Percentiles rank a stretch among this genome's conserved stretches.
phyloP scores from a whole-genome alignment of 2,797 vertebrate genomes.

The Gadopsis bispinosus region DNA sequence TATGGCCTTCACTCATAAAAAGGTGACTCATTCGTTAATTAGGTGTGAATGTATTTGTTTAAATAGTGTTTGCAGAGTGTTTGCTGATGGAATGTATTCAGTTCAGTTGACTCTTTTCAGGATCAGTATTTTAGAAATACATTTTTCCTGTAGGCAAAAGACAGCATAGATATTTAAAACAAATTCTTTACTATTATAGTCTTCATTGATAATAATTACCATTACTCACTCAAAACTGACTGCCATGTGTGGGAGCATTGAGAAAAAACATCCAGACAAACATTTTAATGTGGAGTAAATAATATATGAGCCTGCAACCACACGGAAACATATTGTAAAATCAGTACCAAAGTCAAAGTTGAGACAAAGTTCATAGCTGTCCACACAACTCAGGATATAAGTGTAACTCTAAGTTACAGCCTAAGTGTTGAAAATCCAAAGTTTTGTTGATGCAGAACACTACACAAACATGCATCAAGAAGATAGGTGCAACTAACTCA shows the following conservation, averaged over 20 bases:
- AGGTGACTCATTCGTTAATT: conserved; percentile 32
- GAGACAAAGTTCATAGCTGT: neutral
- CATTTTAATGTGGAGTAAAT: neutral
- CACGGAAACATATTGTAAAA: neutral
- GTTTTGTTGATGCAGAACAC: too few species aligned
- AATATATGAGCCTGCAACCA: neutral
- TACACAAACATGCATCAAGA: conserved; percentile 6
- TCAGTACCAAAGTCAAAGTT: neutral
- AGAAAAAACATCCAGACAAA: neutral
- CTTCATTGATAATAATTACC: neutral
- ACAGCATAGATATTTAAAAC: neutral
- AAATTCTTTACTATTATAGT: neutral
- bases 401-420: neutral
- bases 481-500: conserved; percentile 3
- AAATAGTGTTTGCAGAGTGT: neutral
- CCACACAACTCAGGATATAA: neutral
- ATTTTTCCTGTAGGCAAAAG: neutral
- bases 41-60: conserved; percentile 8
- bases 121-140: neutral
- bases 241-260: neutral
- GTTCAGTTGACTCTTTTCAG: neutral
- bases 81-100: conserved; percentile 6
- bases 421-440: neutral
- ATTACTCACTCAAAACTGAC: neutral
- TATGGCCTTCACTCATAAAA: conserved; percentile 30